Evolutionary conservation across 2,888 invertebrate species (phyloP), one percentile per base, ranked within the genome.

Genomic region (Mellilla xanthometata): DNA sequence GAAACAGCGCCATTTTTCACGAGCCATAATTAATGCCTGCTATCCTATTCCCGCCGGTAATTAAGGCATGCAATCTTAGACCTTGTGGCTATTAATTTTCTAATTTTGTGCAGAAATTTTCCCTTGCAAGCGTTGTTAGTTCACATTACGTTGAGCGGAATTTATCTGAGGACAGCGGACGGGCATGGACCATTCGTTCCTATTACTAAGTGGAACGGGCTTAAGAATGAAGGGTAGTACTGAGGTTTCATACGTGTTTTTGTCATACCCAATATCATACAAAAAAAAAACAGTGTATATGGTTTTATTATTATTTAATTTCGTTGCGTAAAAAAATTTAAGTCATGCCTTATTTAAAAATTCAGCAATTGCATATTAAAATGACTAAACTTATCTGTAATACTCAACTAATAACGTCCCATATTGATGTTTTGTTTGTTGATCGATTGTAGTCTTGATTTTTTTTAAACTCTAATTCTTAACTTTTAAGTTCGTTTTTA

Each of bases 131-230:
- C 49, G 60, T 52, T 66, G 61, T 70, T 54, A 54, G 53, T 58
- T 50, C 48, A 49, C 66, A 62, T 71, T 69, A 69, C 57, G 62
- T 52, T 60, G 60, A 61, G 44, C 48, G 47, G 59, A 60, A 71
- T 71, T 71, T 71, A 71, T 71, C 62, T 56, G 40, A 47, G 58
- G 60, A 55, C 59, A 62, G 54, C 56, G 43, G 44, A 54, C 58
- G 55, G 56, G 59, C 41, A 39, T 11, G 51, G 50, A 51, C 62
- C 60, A 69, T 71, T 71, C 65, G 62, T 71, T 69, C 63, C 57
- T 54, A 71, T 71, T 68, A 71, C 60, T 49, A 56, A 53, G 53
- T 52, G 31, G 49, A 33, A 39, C 34, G 45, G 22, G 43, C 44
- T 47, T 43, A 46, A 33, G 42, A 34, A 9, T 3, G 24, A 8